Evolutionary conservation across 2,113 vertebrate species (phyloP).

Genomic region (Brachyhypopomus occidentalis): DNA sequence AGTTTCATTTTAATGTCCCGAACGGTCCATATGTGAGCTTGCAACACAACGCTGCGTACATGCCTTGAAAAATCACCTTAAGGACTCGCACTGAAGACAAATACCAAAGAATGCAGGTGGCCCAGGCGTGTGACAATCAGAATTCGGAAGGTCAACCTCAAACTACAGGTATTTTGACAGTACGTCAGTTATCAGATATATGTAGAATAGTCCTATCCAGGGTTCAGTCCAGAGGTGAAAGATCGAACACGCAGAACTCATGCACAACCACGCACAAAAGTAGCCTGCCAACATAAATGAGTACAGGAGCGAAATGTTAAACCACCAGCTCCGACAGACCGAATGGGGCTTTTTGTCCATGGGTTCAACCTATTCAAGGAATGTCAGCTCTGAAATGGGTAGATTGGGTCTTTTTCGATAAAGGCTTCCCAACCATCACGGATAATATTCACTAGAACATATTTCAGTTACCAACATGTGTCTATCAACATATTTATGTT

Average conservation of each 20-base stretch:
- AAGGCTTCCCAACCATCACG: too few species aligned
- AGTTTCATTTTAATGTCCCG: conserved; percentile 23
- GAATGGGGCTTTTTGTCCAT: too few species aligned
- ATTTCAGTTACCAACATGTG: too few species aligned
- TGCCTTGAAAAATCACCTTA: conserved; percentile 38
- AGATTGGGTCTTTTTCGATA: too few species aligned
- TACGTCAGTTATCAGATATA: neutral
- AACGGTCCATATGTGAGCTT: neutral
- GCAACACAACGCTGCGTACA: neutral
- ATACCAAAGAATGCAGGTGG: neutral
- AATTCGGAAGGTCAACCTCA: neutral
- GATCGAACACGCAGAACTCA: neutral
- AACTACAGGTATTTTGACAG: neutral
- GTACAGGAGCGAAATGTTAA: neutral
- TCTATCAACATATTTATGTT: too few species aligned
- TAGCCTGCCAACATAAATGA: neutral
- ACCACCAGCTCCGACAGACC: too few species aligned
- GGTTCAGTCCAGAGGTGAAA: neutral
- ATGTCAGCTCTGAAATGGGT: too few species aligned
- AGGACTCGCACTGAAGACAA: neutral
- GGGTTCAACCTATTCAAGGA: too few species aligned
- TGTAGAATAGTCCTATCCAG: neutral
- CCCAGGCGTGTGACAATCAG: neutral
- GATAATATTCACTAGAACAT: too few species aligned
- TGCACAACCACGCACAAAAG: too few species aligned